These are phyloP conservation scores for Tetragnatha versicolor DNA, from an alignment of 1,140 invertebrate genomes.

Conservation along the genomic window DNA sequence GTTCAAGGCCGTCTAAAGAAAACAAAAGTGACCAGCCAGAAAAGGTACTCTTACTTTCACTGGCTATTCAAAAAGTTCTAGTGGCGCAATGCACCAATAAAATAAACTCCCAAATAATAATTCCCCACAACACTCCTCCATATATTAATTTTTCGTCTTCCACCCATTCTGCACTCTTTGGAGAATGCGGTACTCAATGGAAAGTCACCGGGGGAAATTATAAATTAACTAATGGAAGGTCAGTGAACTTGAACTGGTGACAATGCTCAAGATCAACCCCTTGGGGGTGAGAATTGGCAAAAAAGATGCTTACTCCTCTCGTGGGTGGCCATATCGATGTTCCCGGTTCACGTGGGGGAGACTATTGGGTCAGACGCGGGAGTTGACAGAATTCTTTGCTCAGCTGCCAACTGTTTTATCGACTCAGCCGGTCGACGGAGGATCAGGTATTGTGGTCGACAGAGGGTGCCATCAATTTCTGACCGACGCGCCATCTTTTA, in stretches of 20 bases:
- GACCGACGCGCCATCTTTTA: neutral
- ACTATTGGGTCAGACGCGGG: neutral
- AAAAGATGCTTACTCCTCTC: constrained; percentile 12
- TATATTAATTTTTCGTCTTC: neutral
- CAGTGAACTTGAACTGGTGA: constrained; percentile 13
- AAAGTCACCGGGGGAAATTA: neutral
- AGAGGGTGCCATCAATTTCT: neutral
- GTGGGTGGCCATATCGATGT: neutral
- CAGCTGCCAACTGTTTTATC: neutral
- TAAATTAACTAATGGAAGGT: neutral
- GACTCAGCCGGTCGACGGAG: neutral
- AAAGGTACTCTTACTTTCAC: neutral
- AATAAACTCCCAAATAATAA: neutral
- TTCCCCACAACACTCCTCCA: neutral
- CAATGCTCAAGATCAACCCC: neutral
- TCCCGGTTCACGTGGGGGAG: constrained; percentile 2
- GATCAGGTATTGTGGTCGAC: neutral
- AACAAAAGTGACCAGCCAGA: neutral
- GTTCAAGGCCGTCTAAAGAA: neutral
- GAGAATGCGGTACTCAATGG: neutral
- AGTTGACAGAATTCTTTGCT: constrained; percentile 14
- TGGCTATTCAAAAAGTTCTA: neutral
- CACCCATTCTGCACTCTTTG: neutral
- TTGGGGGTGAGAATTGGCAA: neutral
- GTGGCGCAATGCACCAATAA: constrained; percentile 3